A percentile compares a stretch with the other conserved stretches of the same genome.
These are phyloP conservation scores for Xanthorhoe spadicearia DNA, from an alignment of 2,888 invertebrate species.

Conservation along the genomic window DNA sequence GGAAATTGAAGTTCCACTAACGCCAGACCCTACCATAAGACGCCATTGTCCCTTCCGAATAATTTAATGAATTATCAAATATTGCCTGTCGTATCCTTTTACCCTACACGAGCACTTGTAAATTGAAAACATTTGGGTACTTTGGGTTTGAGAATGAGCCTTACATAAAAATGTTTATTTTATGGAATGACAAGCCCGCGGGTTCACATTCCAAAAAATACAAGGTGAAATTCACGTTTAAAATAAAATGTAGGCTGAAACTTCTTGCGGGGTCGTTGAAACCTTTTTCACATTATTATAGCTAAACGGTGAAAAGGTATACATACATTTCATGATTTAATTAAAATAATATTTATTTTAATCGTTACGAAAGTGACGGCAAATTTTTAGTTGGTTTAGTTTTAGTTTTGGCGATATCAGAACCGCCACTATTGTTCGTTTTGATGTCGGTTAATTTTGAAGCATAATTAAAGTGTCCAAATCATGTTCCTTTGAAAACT, in stretches of 20 bases:
- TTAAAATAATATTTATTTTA: too few species aligned
- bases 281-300: too few species aligned
- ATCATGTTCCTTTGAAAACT: neutral
- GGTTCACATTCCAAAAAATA: neutral
- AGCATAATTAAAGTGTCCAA: too few species aligned
- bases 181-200: slow-evolving; percentile 12
- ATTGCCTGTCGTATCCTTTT: slow-evolving; percentile 20
- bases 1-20: neutral
- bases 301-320: too few species aligned
- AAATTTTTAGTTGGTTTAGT: too few species aligned
- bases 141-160: slow-evolving; percentile 13
- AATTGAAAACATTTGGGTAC: slow-evolving; percentile 15
- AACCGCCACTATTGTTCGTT: too few species aligned
- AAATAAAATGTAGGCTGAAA: slow-evolving; percentile 1
- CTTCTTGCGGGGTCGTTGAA: neutral
- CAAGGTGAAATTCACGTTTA: neutral
- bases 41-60: slow-evolving; percentile 11
- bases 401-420: neutral
- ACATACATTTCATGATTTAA: too few species aligned
- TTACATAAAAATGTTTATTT: slow-evolving; percentile 21
- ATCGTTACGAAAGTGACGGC: too few species aligned
- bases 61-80: slow-evolving; percentile 22
- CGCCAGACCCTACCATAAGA: neutral
- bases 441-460: too few species aligned
- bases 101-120: slow-evolving; percentile 1